These are phyloP conservation scores for Forpus xanthops DNA, from an alignment of 2,797 vertebrate genomes.

Conservation along the genomic window DNA sequence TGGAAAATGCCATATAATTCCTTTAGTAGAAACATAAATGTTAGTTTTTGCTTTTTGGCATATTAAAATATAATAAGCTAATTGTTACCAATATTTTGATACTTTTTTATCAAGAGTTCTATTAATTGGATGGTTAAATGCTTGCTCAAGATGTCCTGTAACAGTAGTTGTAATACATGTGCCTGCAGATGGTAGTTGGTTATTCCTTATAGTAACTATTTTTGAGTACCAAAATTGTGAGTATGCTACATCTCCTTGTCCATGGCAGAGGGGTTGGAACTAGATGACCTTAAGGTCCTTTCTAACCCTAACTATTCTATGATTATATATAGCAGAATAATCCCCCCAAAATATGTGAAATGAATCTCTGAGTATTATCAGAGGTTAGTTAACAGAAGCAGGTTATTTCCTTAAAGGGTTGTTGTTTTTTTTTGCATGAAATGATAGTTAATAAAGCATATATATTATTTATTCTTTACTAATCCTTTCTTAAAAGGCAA, in stretches of 20 bases:
- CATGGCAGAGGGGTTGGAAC: not conserved
- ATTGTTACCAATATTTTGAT: slow-evolving; percentile 19
- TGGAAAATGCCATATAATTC: not conserved
- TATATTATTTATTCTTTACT: not conserved
- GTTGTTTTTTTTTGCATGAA: not conserved
- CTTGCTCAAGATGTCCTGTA: not conserved
- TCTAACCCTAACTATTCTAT: not conserved
- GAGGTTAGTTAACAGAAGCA: not conserved
- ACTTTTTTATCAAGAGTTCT: slow-evolving; percentile 11
- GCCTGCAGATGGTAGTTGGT: not conserved
- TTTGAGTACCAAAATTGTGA: not conserved
- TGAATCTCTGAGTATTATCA: not conserved
- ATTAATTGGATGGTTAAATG: slow-evolving; percentile 26
- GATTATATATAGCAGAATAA: not conserved
- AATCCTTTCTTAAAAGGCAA: not conserved
- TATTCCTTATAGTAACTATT: not conserved
- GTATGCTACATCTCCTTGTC: not conserved
- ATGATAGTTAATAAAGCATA: not conserved
- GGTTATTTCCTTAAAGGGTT: not conserved
- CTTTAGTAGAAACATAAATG: not conserved
- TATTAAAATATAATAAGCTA: not conserved
- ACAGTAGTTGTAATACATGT: not conserved
- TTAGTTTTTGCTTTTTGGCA: not conserved
- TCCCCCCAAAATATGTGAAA: not conserved
- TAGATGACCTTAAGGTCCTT: not conserved